Percentiles rank a stretch among this genome's conserved stretches.
Conservation (phyloP, 2,888 invertebrate genomes). For the Drosophila ochracea region DNA sequence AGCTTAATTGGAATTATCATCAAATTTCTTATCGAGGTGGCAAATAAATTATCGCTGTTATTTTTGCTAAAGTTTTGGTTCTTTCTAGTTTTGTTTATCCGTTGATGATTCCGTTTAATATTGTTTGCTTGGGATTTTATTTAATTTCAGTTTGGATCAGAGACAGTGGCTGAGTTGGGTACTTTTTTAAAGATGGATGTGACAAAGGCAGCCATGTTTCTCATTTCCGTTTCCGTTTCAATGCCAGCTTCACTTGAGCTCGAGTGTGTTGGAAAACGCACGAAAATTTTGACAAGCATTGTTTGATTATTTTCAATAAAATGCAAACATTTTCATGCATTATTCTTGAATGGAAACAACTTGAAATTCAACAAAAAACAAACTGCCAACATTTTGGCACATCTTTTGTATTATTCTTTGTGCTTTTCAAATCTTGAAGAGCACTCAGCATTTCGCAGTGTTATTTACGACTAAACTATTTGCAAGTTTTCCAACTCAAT, state of each 20-base stretch:
- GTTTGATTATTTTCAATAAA: not conserved
- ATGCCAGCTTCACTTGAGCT: conserved; percentile 42
- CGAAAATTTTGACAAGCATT: conserved; percentile 18
- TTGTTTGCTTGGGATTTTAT: not conserved
- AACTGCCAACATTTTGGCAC: conserved; percentile 1
- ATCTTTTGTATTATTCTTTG: not conserved
- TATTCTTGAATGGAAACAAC: conserved; percentile 6
- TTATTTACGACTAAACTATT: conserved; percentile 57
- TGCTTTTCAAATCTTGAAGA: not conserved
- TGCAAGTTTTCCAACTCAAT: conserved; percentile 71
- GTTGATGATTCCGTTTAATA: not conserved
- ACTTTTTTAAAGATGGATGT: not conserved
- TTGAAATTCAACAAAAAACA: conserved; percentile 5
- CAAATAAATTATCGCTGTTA: conserved; percentile 22
- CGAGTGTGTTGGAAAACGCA: conserved; percentile 54
- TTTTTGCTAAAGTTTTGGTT: conserved; percentile 6
- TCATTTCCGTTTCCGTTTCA: conserved; percentile 37
- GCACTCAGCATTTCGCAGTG: conserved; percentile 27
- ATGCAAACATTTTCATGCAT: not conserved
- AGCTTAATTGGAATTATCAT: conserved; percentile 28
- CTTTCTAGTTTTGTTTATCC: conserved; percentile 4
- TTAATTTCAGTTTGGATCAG: conserved; percentile 8
- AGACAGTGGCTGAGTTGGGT: conserved; percentile 9
- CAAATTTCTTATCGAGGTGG: conserved; percentile 15
- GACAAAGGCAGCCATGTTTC: conserved; percentile 43